Evolutionary conservation across 1,140 invertebrate genomes (phyloP).

Genomic region (Hyposmocoma kahamanoa): DNA sequence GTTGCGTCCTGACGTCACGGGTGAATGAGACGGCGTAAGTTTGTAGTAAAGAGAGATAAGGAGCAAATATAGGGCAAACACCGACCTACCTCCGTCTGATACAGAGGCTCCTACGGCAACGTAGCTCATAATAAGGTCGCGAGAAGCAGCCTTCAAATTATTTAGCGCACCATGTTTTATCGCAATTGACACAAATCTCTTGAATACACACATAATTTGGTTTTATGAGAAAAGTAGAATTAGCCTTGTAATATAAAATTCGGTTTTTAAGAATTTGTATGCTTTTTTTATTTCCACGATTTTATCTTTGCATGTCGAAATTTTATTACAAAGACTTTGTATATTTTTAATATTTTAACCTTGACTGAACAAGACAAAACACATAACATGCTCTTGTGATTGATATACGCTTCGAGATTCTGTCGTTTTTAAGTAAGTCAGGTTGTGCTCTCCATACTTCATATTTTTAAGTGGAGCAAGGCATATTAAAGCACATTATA

Average conservation of each 20-base stretch:
- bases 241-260: neutral
- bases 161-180: neutral
- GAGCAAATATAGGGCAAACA: constrained; percentile 61
- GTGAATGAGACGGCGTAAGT: constrained; percentile 22
- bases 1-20: constrained; percentile 59
- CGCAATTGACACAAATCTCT: constrained; percentile 4
- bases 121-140: constrained; percentile 35
- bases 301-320: too few relatives aligned
- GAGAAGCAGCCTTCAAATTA: constrained; percentile 19
- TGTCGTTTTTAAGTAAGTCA: too few relatives aligned
- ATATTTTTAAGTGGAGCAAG: too few relatives aligned
- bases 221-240: neutral
- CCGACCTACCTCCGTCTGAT: constrained; percentile 53
- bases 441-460: too few relatives aligned
- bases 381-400: too few relatives aligned
- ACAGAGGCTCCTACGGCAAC: constrained; percentile 40
- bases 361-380: too few relatives aligned
- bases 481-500: too few relatives aligned
- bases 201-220: neutral
- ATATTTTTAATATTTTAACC: too few relatives aligned
- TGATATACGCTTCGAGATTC: too few relatives aligned
- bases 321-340: too few relatives aligned
- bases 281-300: too few relatives aligned
- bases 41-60: constrained; percentile 15
- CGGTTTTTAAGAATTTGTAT: neutral